phyloP scores from a whole-genome alignment of 1,140 invertebrate species.

The Zaprionus ghesquierei region DNA sequence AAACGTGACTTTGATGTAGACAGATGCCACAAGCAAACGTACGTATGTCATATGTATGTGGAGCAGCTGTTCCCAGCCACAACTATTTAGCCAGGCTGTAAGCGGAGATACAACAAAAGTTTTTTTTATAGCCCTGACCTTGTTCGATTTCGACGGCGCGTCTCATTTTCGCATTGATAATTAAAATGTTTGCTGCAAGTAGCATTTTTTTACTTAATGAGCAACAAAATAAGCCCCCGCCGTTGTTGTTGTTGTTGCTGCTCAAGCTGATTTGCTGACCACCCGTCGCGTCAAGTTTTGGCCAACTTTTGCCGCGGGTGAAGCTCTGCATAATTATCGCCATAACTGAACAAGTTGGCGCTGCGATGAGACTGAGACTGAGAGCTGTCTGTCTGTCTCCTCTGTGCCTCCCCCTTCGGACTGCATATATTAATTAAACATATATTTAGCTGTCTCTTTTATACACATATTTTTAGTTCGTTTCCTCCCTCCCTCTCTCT shows the following conservation, averaged over 20 bases:
- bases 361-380: background rate
- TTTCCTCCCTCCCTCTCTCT: too few species aligned
- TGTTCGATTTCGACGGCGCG: constrained; percentile 47
- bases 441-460: constrained; percentile 11
- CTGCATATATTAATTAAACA: constrained; percentile 18
- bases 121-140: constrained; percentile 56
- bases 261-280: constrained; percentile 42
- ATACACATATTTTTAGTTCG: background rate
- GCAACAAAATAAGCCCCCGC: constrained; percentile 15
- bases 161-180: constrained; percentile 61
- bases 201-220: constrained; percentile 62
- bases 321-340: constrained; percentile 64
- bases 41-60: constrained; percentile 60
- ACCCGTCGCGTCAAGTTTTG: constrained; percentile 36
- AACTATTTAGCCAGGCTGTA: constrained; percentile 24
- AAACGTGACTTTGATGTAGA: constrained; percentile 65
- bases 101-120: constrained; percentile 17
- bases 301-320: constrained; percentile 26
- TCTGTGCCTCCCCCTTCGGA: background rate
- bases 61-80: constrained; percentile 10
- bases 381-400: background rate
- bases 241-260: background rate
- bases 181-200: constrained; percentile 68
- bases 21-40: constrained; percentile 39
- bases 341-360: constrained; percentile 54